Evolutionary conservation across 2,888 invertebrate genomes (phyloP).

Genomic region (Geotrupes spiniger): DNA sequence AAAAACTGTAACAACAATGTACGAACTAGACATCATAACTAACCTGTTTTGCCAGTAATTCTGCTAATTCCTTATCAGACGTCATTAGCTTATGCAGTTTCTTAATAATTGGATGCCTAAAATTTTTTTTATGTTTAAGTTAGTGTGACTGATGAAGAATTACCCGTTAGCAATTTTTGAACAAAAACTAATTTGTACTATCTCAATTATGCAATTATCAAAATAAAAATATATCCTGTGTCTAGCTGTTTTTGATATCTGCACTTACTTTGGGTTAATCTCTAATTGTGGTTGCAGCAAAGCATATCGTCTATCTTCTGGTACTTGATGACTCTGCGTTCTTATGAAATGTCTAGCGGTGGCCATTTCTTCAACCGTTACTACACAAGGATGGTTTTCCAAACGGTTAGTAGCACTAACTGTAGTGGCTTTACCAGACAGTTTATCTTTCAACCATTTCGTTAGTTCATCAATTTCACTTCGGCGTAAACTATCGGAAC

Average conservation of each 20-base stretch:
- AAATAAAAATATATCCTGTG: too few relatives aligned
- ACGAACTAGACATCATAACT: conserved; percentile 19
- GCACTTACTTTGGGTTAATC: conserved; percentile 86
- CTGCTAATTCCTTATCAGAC: conserved; percentile 76
- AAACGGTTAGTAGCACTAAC: conserved; percentile 82
- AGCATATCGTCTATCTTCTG: conserved; percentile 82
- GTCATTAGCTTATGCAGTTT: conserved; percentile 75
- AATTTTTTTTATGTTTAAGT: too few relatives aligned
- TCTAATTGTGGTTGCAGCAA: conserved; percentile 89
- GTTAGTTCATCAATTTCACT: conserved; percentile 76
- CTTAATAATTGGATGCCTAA: conserved; percentile 83
- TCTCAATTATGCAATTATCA: too few relatives aligned
- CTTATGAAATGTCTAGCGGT: conserved; percentile 92
- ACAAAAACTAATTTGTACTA: too few relatives aligned
- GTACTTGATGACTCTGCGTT: conserved; percentile 77
- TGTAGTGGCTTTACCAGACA: conserved; percentile 77
- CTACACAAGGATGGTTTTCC: conserved; percentile 88
- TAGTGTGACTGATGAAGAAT: background rate
- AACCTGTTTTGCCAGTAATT: conserved; percentile 81
- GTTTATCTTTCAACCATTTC: conserved; percentile 71
- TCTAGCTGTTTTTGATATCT: too few relatives aligned
- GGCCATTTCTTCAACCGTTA: conserved; percentile 96
- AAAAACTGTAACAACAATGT: conserved; percentile 11
- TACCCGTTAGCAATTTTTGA: background rate
- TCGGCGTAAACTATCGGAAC: conserved; percentile 67